A percentile compares a stretch with the other conserved stretches of the same genome.
Conservation (phyloP, 1,140 invertebrate genomes). For the Laupala kohalensis region DNA sequence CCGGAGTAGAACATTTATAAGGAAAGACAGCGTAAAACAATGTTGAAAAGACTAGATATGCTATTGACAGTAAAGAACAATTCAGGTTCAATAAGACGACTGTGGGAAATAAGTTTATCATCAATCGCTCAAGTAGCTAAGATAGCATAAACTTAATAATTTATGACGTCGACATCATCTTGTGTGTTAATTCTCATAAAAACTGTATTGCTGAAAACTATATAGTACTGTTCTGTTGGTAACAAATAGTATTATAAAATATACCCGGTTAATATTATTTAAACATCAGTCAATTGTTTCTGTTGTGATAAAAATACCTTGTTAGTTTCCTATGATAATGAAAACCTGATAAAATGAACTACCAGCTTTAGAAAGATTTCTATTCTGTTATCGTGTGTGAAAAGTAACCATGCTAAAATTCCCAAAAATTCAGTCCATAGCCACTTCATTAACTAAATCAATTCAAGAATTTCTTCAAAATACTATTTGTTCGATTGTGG, state of each 20-base stretch:
- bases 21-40: not conserved
- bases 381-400: not conserved
- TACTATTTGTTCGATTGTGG: not conserved
- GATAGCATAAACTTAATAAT: not conserved
- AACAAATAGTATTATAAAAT: constrained; percentile 9
- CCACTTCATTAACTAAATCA: not conserved
- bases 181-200: not conserved
- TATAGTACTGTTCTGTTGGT: constrained; percentile 1
- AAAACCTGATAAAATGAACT: not conserved
- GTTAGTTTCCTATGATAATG: not conserved
- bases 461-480: not conserved
- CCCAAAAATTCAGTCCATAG: not conserved
- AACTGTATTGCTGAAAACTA: not conserved
- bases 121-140: not conserved
- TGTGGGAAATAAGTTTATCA: not conserved
- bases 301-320: constrained; percentile 5
- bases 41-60: not conserved
- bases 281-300: constrained; percentile 7
- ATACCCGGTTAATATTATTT: constrained; percentile 8
- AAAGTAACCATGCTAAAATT: not conserved
- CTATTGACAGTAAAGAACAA: not conserved
- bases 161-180: not conserved
- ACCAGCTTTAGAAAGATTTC: not conserved
- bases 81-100: too few species aligned
- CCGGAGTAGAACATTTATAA: not conserved